Conservation (phyloP, 2,113 vertebrate species). For the Zosterops japonicus region DNA sequence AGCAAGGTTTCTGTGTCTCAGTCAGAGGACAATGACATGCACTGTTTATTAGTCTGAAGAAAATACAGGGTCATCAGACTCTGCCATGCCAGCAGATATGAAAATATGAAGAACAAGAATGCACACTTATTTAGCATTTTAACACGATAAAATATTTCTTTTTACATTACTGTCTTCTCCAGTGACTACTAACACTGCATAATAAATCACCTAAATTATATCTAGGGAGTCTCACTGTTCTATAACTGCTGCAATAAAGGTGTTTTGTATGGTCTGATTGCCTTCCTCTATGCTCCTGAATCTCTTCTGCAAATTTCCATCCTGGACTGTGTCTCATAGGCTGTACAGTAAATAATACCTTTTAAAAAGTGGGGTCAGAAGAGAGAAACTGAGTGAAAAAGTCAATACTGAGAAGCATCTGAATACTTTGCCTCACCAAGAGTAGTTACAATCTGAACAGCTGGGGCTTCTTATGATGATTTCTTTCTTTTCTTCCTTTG, state of each 20-base stretch:
- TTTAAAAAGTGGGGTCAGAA: neutral
- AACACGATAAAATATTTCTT: neutral
- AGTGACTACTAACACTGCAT: neutral
- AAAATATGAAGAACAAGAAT: neutral
- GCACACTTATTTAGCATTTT: neutral
- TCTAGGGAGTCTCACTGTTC: neutral
- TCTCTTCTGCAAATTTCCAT: neutral
- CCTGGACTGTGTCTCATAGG: neutral
- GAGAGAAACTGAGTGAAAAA: neutral
- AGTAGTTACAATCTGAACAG: neutral
- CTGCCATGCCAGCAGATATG: neutral
- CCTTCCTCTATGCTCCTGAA: neutral
- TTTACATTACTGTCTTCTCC: neutral
- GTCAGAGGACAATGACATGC: neutral
- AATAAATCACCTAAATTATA: neutral
- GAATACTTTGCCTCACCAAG: neutral
- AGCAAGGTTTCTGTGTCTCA: neutral
- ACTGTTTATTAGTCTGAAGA: neutral
- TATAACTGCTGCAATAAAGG: neutral
- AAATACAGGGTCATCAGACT: neutral
- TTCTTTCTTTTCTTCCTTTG: neutral
- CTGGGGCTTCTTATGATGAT: neutral
- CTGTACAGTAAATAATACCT: neutral
- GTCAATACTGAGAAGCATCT: neutral
- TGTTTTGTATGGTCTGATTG: neutral